Percentiles rank a stretch among this genome's conserved stretches.
Evolutionary conservation across 2,113 vertebrate genomes (phyloP).

Genomic region (Albula goreensis): DNA sequence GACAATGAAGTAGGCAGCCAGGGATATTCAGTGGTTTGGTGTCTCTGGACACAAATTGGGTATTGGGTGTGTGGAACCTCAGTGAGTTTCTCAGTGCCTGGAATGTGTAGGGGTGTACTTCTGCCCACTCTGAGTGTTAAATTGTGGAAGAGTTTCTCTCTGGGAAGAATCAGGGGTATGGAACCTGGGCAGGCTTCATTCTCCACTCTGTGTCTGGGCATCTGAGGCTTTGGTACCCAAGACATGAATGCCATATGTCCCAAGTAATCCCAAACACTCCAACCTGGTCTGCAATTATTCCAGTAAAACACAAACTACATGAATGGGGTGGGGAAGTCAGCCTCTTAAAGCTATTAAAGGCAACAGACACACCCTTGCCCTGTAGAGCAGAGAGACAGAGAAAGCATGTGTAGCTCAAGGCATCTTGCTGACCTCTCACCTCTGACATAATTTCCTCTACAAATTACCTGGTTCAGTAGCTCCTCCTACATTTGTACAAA

Average conservation of each 20-base stretch:
- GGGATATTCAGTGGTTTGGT: background rate
- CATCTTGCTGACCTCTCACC: background rate
- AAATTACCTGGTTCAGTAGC: background rate
- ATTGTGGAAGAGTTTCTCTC: too few species aligned
- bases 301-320: slow-evolving; percentile 31
- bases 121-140: too few species aligned
- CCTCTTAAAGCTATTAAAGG: slow-evolving; percentile 30
- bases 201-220: background rate
- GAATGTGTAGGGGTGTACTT: background rate
- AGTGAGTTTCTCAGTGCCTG: background rate
- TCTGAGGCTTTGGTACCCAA: background rate
- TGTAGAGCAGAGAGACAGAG: background rate
- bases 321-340: slow-evolving; percentile 7
- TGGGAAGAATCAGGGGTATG: background rate
- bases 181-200: background rate
- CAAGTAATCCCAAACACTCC: background rate
- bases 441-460: background rate
- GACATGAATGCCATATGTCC: background rate
- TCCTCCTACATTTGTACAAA: background rate
- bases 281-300: slow-evolving; percentile 26
- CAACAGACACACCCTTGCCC: slow-evolving; percentile 32
- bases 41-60: background rate
- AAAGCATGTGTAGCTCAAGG: background rate
- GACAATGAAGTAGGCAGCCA: background rate
- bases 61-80: background rate